Evolutionary conservation across 1,140 invertebrate genomes (phyloP).

Genomic region (Bombus impatiens): DNA sequence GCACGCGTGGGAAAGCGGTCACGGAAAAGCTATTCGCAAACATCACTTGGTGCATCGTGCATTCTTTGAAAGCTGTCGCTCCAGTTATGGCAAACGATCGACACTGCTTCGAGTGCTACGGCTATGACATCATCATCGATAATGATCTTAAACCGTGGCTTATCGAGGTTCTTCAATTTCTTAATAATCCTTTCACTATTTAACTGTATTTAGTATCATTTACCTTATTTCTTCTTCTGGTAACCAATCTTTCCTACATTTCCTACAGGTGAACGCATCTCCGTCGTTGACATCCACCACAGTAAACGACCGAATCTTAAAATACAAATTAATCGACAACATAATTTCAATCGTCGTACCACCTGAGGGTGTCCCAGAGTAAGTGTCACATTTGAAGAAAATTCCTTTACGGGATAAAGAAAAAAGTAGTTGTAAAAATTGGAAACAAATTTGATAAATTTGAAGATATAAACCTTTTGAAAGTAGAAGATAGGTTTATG

Average conservation of each 20-base stretch:
- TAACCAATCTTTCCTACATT: slow-evolving; percentile 36
- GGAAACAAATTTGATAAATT: no score
- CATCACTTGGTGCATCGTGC: slow-evolving; percentile 94
- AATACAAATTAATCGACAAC: slow-evolving; percentile 97
- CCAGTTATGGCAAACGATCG: slow-evolving; percentile 89
- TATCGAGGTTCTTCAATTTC: slow-evolving; percentile 85
- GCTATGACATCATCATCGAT: slow-evolving; percentile 95
- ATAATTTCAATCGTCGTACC: slow-evolving; percentile 96
- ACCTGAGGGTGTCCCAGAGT: slow-evolving; percentile 94
- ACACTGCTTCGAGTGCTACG: slow-evolving; percentile 93
- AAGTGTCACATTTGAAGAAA: slow-evolving; percentile 70
- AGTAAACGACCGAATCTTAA: slow-evolving; percentile 96
- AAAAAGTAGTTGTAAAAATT: no score
- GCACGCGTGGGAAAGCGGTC: slow-evolving; percentile 93
- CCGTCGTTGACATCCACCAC: slow-evolving; percentile 97
- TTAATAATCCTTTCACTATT: not conserved
- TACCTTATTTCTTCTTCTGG: not conserved
- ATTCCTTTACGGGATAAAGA: no score
- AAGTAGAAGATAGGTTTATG: no score
- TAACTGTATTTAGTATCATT: not conserved
- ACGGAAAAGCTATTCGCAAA: slow-evolving; percentile 92
- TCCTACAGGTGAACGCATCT: slow-evolving; percentile 94
- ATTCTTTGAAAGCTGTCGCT: slow-evolving; percentile 91
- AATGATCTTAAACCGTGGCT: slow-evolving; percentile 93
- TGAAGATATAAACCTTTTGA: no score